Evolutionary conservation across 2,797 vertebrate genomes (phyloP).

Genomic region (Dryobates pubescens): DNA sequence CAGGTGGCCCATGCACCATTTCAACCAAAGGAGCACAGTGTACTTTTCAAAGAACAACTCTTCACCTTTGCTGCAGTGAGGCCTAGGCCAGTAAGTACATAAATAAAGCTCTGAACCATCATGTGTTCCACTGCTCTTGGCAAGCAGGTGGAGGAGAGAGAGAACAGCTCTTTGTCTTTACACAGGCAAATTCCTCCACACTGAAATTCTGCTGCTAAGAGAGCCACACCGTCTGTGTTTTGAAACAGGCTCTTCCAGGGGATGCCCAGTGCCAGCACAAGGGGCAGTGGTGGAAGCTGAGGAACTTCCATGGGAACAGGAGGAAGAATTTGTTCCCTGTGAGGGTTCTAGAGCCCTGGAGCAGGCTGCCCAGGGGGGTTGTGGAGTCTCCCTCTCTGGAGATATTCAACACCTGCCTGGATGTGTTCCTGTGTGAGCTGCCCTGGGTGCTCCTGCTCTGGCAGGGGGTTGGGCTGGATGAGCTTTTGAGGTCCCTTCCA

Average conservation of each 20-base stretch:
- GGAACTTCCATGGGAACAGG: too few species aligned
- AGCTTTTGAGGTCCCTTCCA: too few species aligned
- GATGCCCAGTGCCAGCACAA: too few species aligned
- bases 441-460: too few species aligned
- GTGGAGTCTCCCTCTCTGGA: too few species aligned
- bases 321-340: too few species aligned
- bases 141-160: not conserved
- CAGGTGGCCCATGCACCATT: not conserved
- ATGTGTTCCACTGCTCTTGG: not conserved
- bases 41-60: not conserved
- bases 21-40: not conserved
- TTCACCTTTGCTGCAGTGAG: not conserved
- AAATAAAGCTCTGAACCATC: not conserved
- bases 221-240: not conserved
- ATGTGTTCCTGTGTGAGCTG: too few species aligned
- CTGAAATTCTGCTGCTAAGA: not conserved
- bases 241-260: not conserved
- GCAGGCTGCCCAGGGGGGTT: too few species aligned
- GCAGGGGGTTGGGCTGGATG: too few species aligned
- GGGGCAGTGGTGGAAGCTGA: too few species aligned
- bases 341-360: too few species aligned
- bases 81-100: not conserved
- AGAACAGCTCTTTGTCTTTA: not conserved
- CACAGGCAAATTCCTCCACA: not conserved
- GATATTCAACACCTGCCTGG: too few species aligned